Evolutionary conservation across 53 echinoderm and acorn worm genomes (phyloP), one percentile per base, ranked within the genome.

Genomic region (Patiria pectinifera): DNA sequence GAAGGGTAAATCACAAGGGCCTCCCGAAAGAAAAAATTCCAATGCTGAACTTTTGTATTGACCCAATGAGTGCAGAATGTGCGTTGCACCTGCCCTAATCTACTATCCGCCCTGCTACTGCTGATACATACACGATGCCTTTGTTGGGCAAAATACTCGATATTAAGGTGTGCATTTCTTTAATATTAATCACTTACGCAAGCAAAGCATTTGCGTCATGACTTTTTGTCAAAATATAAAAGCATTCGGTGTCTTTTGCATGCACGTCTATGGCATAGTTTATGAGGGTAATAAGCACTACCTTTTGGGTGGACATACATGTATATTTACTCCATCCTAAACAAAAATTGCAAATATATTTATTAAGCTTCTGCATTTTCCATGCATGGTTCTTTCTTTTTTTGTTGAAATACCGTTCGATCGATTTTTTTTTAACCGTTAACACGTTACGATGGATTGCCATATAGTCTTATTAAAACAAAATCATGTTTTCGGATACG

Each of bases 21-120:
- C 25, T 90, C 77, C 90, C 26, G 80, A 81, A 81, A 90, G 90
- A 81, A 63, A 87, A 89, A 90, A 90, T 90, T 90, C 90, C 90
- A 48, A 80, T 81, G 90, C n/a, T 90, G 90, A 90, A 90, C 90
- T 90, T 63, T 90, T 90, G 63, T 90, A 69, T 81, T 90, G 90
- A 90, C 90, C 90, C 90, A 63, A 59, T 47, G 77, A 48, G 25
- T 63, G 79, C 90, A 90, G 23, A 89, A 79, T 61, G 89, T 78
- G 89, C 78, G 60, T 23, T 80, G 81, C 81, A 90, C 80, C 81
- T 81, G 90, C 66, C 69, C 59, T 87, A 76, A 78, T 45, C 87
- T 59, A n/a, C 19, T 19, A 45, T 16, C 44, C 35, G 47, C 63
- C 43, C 66, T 44, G 44, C 85, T 69, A 85, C 85, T 85, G 69